Percentiles rank a stretch among this genome's conserved stretches.
Evolutionary conservation across 2,797 vertebrate species (phyloP).

Genomic region (Scolopax rusticola): DNA sequence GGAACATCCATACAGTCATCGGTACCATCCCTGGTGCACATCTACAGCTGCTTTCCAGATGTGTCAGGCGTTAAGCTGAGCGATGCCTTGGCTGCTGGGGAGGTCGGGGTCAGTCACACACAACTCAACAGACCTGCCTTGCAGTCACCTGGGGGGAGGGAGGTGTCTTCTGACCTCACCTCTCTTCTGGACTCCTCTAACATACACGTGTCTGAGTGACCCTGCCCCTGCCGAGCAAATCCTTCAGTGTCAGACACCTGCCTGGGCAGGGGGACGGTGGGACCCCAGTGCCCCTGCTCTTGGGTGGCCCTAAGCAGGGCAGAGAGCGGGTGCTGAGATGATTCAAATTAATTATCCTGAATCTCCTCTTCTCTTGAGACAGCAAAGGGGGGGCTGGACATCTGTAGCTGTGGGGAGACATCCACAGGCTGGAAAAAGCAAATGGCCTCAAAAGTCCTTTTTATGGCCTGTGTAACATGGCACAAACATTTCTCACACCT

Average conservation of each 20-base stretch:
- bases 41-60: neutral
- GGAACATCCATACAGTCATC: accelerated
- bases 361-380: neutral
- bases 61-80: neutral
- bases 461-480: accelerated
- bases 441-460: neutral
- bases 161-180: neutral
- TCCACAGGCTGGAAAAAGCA: neutral
- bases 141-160: too few species aligned
- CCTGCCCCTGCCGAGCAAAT: neutral
- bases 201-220: accelerated
- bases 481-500: neutral
- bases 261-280: neutral
- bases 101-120: accelerated
- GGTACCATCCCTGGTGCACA: neutral
- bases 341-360: neutral
- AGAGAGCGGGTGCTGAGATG: neutral
- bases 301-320: neutral
- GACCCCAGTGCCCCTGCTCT: neutral
- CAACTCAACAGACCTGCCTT: accelerated
- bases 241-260: neutral
- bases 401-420: neutral
- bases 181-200: neutral
- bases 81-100: neutral
- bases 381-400: neutral